Base-by-base conservation (phyloP, 92 coral and sea anemone genomes). In the Palythoa grandiflora region DNA sequence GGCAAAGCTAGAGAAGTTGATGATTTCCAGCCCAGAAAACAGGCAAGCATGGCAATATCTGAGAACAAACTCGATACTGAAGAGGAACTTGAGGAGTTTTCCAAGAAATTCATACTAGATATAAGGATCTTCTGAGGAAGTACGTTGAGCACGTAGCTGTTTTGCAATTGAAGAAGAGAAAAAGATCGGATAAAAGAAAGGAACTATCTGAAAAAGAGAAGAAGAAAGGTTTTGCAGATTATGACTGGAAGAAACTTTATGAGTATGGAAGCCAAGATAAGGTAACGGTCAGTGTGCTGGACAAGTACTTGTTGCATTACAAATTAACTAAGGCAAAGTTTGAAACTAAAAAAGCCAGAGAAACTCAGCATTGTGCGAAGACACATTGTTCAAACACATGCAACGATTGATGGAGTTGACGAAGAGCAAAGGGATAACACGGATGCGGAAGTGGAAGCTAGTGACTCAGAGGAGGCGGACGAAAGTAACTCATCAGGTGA, bases 21-120 rank as follows among this genome's bases (percentile, higher is more conserved):
- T 83, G 87, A 83, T 40, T 83, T 59, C 21, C 87, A 83, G 36
- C 77, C 61, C 13, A 37, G 77, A 15, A 83, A 83, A 66, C 78
- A 83, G 38, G 78, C 87, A 9, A 83, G 39, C 38, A 48, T 63
- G 63, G 68, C 63, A 48, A 77, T 19, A 77, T 10, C 44, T 77
- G 83, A 20, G 17, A 14, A 28, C 28, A 28, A 28, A 28, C 28
- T 28, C 0, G 28, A 28, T 28, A 77, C 83, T 10, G 40, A 36
- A 9, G 61, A 44, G 17, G 83, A 77, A 17, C 4, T 77, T 48
- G 63, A 48, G 44, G 38, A 77, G 20, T 77, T 77, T 57, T 40
- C 60, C 14, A 77, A 77, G 60, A 77, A 40, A 44, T 77, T 20
- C 8, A 77, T 77, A 6, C 35, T 77, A 8, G 65, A 28, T 28